phyloP scores from a whole-genome alignment of 2,888 invertebrate species.

The Geotrupes spiniger region DNA sequence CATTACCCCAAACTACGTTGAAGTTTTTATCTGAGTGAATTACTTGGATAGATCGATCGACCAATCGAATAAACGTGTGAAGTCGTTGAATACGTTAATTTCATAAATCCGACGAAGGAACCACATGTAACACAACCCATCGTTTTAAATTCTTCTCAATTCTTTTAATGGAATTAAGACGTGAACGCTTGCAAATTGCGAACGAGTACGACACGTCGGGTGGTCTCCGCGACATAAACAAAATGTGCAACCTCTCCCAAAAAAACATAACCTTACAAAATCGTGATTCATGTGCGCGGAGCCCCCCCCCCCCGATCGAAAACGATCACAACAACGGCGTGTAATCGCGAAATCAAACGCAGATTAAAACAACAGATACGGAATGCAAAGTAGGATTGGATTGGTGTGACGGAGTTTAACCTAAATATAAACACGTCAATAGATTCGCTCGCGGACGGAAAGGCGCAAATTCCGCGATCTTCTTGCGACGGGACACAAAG shows the following conservation, averaged over 20 bases:
- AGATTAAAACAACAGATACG: slow-evolving; percentile 25
- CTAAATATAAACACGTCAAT: slow-evolving; percentile 44
- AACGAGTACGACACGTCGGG: no score
- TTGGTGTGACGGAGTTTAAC: slow-evolving; percentile 37
- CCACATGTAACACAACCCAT: no score
- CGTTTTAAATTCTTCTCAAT: no score
- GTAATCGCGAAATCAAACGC: neutral
- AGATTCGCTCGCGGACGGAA: slow-evolving; percentile 7
- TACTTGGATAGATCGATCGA: no score
- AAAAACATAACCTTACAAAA: slow-evolving; percentile 19
- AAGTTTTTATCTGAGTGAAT: no score
- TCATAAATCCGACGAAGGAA: no score
- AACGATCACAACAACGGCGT: neutral
- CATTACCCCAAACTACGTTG: no score
- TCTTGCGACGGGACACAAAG: slow-evolving; percentile 10
- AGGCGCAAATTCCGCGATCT: slow-evolving; percentile 2
- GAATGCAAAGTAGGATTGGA: slow-evolving; percentile 22
- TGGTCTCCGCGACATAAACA: no score
- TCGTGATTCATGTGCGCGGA: neutral
- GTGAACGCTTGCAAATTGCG: no score
- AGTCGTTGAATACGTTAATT: no score
- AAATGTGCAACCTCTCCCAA: slow-evolving; percentile 19
- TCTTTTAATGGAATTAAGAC: no score
- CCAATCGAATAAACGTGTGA: no score
- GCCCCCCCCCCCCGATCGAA: neutral